Percentiles rank a stretch among this genome's conserved stretches.
Conservation (phyloP, 2,888 invertebrate genomes). For the Sabatieria punctata region DNA sequence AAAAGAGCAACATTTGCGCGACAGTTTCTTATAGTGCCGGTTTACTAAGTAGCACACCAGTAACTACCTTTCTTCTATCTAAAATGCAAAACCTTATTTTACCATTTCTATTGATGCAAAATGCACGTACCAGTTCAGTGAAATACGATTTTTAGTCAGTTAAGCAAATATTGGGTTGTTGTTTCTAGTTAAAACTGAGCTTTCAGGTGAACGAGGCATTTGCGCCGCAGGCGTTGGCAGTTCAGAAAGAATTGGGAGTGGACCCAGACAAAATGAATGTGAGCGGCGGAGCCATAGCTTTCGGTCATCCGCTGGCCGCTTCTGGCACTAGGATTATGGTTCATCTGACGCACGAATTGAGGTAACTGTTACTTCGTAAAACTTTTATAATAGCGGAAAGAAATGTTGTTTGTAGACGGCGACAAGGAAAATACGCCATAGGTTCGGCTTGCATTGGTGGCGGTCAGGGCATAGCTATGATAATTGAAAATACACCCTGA, state of each 20-base stretch:
- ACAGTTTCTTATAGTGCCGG: too few relatives aligned
- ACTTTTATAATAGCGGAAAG: too few relatives aligned
- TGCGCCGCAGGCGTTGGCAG: constrained; percentile 79
- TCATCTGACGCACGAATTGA: constrained; percentile 75
- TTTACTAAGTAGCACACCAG: too few relatives aligned
- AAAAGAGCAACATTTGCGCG: too few relatives aligned
- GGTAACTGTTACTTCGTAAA: constrained; percentile 39
- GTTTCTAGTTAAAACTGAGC: too few relatives aligned
- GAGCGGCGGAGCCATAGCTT: constrained; percentile 84
- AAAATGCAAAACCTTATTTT: too few relatives aligned
- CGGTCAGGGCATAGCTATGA: constrained; percentile 86
- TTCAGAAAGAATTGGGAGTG: constrained; percentile 67
- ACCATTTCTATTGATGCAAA: too few relatives aligned
- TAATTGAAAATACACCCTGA: constrained; percentile 48
- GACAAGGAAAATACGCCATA: constrained; percentile 64
- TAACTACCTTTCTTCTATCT: too few relatives aligned
- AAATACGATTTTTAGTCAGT: too few relatives aligned
- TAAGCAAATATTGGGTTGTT: too few relatives aligned
- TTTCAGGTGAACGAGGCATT: constrained; percentile 92
- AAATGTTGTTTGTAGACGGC: constrained; percentile 52
- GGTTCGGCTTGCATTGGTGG: constrained; percentile 97
- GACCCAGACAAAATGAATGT: constrained; percentile 75
- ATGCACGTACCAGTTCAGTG: too few relatives aligned
- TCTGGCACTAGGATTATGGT: constrained; percentile 78
- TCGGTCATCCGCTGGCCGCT: constrained; percentile 81